Conservation (phyloP, 2,888 invertebrate species). For the Scaptomyza flava region DNA sequence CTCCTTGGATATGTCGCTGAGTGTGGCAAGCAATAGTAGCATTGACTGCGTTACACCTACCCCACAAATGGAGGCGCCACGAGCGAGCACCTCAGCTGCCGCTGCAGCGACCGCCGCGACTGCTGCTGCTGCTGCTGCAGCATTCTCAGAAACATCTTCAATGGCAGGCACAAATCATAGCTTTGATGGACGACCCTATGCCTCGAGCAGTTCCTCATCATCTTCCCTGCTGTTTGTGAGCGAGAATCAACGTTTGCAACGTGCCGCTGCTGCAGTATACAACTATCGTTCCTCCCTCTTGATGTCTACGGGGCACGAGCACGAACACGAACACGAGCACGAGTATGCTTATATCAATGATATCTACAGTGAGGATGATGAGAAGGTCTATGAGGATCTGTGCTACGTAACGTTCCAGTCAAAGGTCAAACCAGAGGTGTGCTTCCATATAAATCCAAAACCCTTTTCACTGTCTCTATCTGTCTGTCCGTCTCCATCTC, state of each 20-base stretch:
- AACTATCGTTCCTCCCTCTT: conserved; percentile 78
- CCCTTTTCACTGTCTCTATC: neutral
- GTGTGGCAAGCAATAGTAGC: conserved; percentile 16
- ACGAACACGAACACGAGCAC: conserved; percentile 69
- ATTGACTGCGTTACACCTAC: conserved; percentile 58
- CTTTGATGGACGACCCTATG: conserved; percentile 11
- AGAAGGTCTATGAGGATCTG: conserved; percentile 94
- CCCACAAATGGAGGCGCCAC: conserved; percentile 34
- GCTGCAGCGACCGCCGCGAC: conserved; percentile 24
- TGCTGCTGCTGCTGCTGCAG: neutral
- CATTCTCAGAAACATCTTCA: conserved; percentile 7
- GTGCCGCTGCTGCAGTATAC: conserved; percentile 81
- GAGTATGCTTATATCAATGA: conserved; percentile 82
- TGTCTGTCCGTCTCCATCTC: neutral
- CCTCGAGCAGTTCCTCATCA: conserved; percentile 36
- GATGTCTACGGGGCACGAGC: conserved; percentile 70
- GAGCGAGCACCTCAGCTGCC: conserved; percentile 45
- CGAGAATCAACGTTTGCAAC: conserved; percentile 79
- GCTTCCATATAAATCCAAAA: conserved; percentile 46
- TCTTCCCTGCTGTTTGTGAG: conserved; percentile 49
- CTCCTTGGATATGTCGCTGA: conserved; percentile 59
- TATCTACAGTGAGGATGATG: conserved; percentile 86
- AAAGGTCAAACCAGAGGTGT: conserved; percentile 88
- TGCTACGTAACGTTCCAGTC: conserved; percentile 93
- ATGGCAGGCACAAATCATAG: neutral